These are phyloP conservation scores for Falco columbarius DNA, from an alignment of 2,797 vertebrate species.

Conservation along the genomic window DNA sequence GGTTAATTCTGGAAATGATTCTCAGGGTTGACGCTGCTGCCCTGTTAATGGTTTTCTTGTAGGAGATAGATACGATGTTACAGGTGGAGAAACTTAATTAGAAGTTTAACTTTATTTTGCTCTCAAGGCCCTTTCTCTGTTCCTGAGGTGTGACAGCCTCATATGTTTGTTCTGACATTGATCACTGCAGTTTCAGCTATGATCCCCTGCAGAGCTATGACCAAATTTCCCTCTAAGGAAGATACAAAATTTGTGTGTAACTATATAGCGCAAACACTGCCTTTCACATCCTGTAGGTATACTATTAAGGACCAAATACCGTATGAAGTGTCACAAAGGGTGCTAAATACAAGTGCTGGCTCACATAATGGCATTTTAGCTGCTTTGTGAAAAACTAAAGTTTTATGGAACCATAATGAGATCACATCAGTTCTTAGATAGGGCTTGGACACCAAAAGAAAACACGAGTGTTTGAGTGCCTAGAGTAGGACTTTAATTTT, in stretches of 20 bases:
- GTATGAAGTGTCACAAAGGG: background rate
- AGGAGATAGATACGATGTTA: background rate
- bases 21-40: background rate
- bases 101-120: background rate
- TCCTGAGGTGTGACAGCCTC: background rate
- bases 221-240: background rate
- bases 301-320: background rate
- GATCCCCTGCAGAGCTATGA: background rate
- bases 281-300: background rate
- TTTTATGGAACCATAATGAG: background rate
- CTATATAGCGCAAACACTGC: background rate
- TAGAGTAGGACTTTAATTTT: constrained; percentile 12
- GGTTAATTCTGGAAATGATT: background rate
- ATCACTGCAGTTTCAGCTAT: background rate
- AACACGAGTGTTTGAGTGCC: background rate
- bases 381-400: background rate
- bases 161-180: background rate
- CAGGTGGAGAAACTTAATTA: background rate
- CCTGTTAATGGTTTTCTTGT: background rate
- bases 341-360: background rate
- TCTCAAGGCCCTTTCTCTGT: background rate
- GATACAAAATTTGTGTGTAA: background rate
- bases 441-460: background rate
- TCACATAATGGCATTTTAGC: background rate
- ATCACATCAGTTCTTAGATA: background rate